Evolutionary conservation across 2,113 vertebrate genomes (phyloP).

Genomic region (Climacteris rufus): DNA sequence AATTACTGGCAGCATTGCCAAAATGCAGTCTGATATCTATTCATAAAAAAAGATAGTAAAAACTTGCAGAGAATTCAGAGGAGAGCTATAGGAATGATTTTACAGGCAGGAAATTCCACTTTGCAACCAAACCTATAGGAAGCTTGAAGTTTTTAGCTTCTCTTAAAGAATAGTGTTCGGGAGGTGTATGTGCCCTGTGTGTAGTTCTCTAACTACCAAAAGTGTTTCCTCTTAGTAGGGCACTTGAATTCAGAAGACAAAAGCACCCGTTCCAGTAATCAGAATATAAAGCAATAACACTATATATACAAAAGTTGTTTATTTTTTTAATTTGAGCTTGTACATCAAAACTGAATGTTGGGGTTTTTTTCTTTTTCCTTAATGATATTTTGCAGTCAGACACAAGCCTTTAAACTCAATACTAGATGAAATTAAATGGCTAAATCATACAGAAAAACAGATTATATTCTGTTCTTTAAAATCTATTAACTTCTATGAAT

Average conservation of each 20-base stretch:
- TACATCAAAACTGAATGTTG: neutral
- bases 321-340: neutral
- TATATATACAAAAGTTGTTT: neutral
- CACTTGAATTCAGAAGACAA: neutral
- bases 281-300: neutral
- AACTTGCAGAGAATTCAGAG: neutral
- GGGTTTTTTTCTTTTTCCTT: neutral
- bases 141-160: neutral
- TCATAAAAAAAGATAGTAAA: neutral
- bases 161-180: neutral
- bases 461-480: neutral
- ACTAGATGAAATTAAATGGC: neutral
- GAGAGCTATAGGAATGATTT: neutral
- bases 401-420: neutral
- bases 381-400: neutral
- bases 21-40: neutral
- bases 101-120: neutral
- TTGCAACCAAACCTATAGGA: neutral
- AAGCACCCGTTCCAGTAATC: neutral
- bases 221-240: neutral
- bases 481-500: slow-evolving; percentile 7
- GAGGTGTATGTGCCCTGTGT: neutral
- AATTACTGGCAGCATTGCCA: neutral
- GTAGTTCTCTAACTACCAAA: neutral
- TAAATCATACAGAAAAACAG: neutral